phyloP scores from a whole-genome alignment of 2,797 vertebrate genomes.

The Mico argentatus region DNA sequence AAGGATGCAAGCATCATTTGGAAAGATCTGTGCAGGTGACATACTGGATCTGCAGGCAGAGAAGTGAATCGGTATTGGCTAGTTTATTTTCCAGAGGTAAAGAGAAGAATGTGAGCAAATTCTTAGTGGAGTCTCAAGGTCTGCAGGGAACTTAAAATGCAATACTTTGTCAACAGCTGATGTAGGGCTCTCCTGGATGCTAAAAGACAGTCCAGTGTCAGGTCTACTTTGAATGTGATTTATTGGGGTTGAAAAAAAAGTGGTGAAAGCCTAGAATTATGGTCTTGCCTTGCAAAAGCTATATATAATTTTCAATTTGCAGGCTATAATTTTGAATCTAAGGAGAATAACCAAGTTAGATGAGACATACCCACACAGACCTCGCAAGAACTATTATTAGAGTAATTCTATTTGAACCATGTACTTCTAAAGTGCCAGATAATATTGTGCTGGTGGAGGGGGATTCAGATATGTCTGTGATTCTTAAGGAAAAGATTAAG shows the following conservation, averaged over 20 bases:
- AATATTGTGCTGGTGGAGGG: background rate
- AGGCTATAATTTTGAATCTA: conserved; percentile 77
- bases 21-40: background rate
- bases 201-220: conserved; percentile 39
- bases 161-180: background rate
- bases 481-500: conserved; percentile 42
- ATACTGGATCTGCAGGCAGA: background rate
- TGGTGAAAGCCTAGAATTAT: conserved; percentile 73
- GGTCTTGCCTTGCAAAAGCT: conserved; percentile 68
- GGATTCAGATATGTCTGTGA: background rate
- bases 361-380: conserved; percentile 67
- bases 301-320: conserved; percentile 80
- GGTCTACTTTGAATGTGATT: conserved; percentile 61
- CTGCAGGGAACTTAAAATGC: background rate
- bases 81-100: background rate
- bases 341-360: conserved; percentile 75
- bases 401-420: conserved; percentile 62
- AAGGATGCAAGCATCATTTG: background rate
- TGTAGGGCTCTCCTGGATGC: background rate
- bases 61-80: background rate
- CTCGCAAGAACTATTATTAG: conserved; percentile 65
- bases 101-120: background rate
- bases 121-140: background rate
- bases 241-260: conserved; percentile 66
- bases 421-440: conserved; percentile 55